A percentile compares a stretch with the other conserved stretches of the same genome.
These are phyloP conservation scores for Metopolophium dirhodum DNA, from an alignment of 1,140 invertebrate species.

Conservation along the genomic window DNA sequence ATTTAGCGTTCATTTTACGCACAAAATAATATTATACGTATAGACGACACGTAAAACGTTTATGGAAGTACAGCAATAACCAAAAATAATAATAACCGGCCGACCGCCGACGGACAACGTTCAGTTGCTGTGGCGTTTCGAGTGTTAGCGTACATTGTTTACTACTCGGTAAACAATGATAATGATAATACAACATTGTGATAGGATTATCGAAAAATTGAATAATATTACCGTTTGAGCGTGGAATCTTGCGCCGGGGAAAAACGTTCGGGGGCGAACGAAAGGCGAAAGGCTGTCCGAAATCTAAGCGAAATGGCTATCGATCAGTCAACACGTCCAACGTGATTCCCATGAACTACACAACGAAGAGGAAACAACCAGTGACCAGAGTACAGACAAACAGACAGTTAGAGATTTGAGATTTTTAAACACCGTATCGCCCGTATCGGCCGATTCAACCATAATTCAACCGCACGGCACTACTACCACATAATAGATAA, in stretches of 20 bases:
- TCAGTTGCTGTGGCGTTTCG: not conserved
- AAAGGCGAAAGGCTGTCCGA: not conserved
- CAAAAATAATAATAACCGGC: not conserved
- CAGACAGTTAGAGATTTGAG: not conserved
- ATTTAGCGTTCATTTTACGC: not conserved
- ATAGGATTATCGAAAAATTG: not conserved
- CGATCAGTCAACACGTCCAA: too few species aligned
- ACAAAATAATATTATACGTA: not conserved
- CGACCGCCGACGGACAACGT: not conserved
- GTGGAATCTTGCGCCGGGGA: not conserved
- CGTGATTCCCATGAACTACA: not conserved
- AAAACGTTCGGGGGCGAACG: not conserved
- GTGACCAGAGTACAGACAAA: not conserved
- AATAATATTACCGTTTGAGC: constrained; percentile 30
- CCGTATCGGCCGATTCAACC: too few species aligned
- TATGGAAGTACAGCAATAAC: not conserved
- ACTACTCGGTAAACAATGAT: not conserved
- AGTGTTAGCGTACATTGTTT: too few species aligned
- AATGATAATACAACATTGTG: not conserved
- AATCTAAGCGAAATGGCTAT: not conserved
- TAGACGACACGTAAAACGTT: not conserved
- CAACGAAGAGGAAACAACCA: too few species aligned
- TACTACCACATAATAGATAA: too few species aligned
- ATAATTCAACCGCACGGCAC: too few species aligned
- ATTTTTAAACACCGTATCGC: not conserved